Base-by-base conservation (phyloP, 2,888 invertebrate genomes). In the Xestia sexstrigata region DNA sequence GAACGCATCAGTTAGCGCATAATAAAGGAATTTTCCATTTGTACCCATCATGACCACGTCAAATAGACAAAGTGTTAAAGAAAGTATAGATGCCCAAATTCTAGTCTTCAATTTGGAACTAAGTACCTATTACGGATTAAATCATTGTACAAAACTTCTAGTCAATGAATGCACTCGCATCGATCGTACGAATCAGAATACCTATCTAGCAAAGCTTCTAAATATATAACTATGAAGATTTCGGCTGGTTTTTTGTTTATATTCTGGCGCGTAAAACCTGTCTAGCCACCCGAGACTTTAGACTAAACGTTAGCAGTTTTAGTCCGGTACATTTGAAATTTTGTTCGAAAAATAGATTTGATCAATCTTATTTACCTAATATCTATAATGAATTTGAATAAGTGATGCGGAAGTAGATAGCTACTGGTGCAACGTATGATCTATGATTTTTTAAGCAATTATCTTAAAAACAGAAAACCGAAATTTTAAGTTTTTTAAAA, bases 231-330 rank as follows among this genome's bases (percentile, higher is more conserved):
- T 87, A 87, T 90, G 87, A 88, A 91, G 84, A 89, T 91, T 92
- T 91, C 79, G 89, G 89, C 84, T 86, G 85, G 74, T 88, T 91
- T 92, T 92, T 92, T 91, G 87, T 91, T 91, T 90, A 89, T 89
- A 76, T 90, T 93, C 91, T 92, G 92, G 89, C 92, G 88, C 90
- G 91, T 90, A 90, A 92, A 94, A 94, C 94, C 92, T 88, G 94
- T 94, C 92, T 92, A 91, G 90, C 91, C 88, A 88, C 90, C 82
- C 87, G 71, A 78, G 83, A 82, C 83, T 86, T 55, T 87, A 89
- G 88, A 87, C 87, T 82, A 83, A 87, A 89, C 81, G 81, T 84
- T 84, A 84, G 86, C 85, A 76, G 85, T 87, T 88, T 86, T 80
- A 84, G 77, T 86, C 83, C 82, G 88, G 88, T 89, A 88, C 73